A percentile compares a stretch with the other conserved stretches of the same genome.
phyloP scores from a whole-genome alignment of 1,140 invertebrate species.

The Heterodera schachtii region DNA sequence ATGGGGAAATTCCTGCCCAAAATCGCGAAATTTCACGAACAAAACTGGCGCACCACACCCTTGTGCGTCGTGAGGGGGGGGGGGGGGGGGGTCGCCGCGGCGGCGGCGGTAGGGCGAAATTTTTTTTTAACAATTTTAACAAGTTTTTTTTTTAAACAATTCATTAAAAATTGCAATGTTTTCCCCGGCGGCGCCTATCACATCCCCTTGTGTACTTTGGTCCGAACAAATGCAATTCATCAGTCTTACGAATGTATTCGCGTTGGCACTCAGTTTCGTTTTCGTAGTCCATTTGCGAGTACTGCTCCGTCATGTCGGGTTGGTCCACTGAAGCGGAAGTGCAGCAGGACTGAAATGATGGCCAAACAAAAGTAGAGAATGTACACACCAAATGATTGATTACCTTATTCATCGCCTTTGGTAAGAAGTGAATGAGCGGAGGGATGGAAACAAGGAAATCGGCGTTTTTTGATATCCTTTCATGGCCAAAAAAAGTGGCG shows the following conservation, averaged over 20 bases:
- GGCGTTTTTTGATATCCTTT: slow-evolving; percentile 40
- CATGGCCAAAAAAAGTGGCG: slow-evolving; percentile 45
- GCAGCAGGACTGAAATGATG: slow-evolving; percentile 8
- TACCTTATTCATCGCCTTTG: slow-evolving; percentile 53
- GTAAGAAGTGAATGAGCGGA: slow-evolving; percentile 39
- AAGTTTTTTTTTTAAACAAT: too few species aligned
- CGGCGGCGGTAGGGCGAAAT: background rate
- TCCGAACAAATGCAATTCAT: slow-evolving; percentile 1
- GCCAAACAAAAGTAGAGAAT: slow-evolving; percentile 13
- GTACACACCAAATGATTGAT: background rate
- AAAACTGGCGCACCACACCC: too few species aligned
- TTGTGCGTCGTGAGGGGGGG: too few species aligned
- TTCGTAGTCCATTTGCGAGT: slow-evolving; percentile 58
- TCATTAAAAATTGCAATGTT: too few species aligned
- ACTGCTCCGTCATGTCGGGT: slow-evolving; percentile 41
- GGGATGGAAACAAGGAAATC: slow-evolving; percentile 35
- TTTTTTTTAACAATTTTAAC: slow-evolving; percentile 4
- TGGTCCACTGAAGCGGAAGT: slow-evolving; percentile 1
- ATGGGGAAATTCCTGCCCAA: too few species aligned
- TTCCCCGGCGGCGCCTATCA: too few species aligned
- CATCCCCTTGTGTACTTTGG: too few species aligned
- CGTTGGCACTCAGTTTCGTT: slow-evolving; percentile 48
- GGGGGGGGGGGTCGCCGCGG: too few species aligned
- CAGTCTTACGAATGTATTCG: slow-evolving; percentile 50
- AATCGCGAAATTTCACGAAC: too few species aligned